Evolutionary conservation across 1,140 invertebrate species (phyloP).

Genomic region (Procambarus clarkii): DNA sequence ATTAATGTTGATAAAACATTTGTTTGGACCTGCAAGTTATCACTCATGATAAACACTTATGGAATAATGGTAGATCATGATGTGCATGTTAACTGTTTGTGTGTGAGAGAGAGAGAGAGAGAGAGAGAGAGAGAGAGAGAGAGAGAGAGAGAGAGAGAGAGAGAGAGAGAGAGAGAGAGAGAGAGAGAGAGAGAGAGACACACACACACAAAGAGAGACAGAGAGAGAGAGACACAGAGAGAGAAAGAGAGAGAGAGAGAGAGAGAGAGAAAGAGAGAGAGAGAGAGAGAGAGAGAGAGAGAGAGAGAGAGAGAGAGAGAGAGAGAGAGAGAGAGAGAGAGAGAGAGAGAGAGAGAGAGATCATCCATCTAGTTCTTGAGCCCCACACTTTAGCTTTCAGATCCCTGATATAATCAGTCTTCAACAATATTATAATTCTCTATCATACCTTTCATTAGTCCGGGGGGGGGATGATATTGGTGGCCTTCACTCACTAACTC

Average conservation of each 20-base stretch:
- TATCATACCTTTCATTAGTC: no score
- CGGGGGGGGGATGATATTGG: no score
- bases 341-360: background rate
- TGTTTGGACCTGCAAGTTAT: no score
- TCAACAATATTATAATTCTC: no score
- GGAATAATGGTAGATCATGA: no score
- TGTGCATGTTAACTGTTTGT: background rate
- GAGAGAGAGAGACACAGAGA: background rate
- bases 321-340: slow-evolving; percentile 21
- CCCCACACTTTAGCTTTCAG: no score
- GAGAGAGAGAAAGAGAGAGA: slow-evolving; percentile 48
- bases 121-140: slow-evolving; percentile 28
- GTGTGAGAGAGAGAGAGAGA: slow-evolving; percentile 24
- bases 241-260: slow-evolving; percentile 20
- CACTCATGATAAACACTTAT: no score
- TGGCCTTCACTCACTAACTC: no score
- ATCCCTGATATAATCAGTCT: no score
- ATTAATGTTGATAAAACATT: no score
- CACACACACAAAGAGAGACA: background rate
- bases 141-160: slow-evolving; percentile 26
- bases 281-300: slow-evolving; percentile 39
- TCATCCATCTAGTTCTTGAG: no score
- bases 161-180: slow-evolving; percentile 35
- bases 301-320: slow-evolving; percentile 17
- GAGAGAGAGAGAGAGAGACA: slow-evolving; percentile 12